Conservation (phyloP, 2,797 vertebrate genomes). For the Chrysocyon brachyurus region DNA sequence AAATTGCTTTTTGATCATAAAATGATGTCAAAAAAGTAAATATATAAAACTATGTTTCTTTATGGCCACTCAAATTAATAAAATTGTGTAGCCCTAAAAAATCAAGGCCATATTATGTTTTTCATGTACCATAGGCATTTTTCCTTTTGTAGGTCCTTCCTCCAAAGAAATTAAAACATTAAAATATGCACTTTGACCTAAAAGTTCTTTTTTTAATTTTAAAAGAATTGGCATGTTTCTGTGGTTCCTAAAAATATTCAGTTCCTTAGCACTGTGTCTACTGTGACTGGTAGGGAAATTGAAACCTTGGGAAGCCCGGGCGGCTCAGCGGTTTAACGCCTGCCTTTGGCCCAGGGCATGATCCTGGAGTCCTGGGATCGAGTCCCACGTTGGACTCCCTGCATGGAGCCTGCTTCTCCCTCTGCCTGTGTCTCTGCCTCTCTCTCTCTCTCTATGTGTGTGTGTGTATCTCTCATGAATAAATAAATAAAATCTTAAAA, state of each 20-base stretch:
- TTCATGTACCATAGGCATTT: not conserved
- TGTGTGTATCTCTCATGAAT: no score
- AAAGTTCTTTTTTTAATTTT: not conserved
- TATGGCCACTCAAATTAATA: constrained; percentile 34
- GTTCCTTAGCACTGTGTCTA: not conserved
- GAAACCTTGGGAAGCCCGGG: no score
- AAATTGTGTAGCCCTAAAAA: not conserved
- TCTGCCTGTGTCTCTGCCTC: no score
- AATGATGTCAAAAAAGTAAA: not conserved
- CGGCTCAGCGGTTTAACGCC: no score
- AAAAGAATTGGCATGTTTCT: not conserved
- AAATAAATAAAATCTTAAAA: no score
- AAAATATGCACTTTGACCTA: not conserved
- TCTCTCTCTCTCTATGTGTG: no score
- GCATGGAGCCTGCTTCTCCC: no score
- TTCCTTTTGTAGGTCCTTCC: not conserved
- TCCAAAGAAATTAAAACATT: not conserved
- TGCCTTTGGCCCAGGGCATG: no score
- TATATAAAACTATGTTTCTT: not conserved
- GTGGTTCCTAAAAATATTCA: not conserved
- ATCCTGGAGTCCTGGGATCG: no score
- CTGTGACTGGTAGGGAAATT: not conserved
- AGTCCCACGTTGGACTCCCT: no score
- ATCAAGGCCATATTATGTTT: not conserved
- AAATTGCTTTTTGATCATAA: constrained; percentile 38